phyloP scores from a whole-genome alignment of 2,797 vertebrate species.

The Benthosema pterotum region DNA sequence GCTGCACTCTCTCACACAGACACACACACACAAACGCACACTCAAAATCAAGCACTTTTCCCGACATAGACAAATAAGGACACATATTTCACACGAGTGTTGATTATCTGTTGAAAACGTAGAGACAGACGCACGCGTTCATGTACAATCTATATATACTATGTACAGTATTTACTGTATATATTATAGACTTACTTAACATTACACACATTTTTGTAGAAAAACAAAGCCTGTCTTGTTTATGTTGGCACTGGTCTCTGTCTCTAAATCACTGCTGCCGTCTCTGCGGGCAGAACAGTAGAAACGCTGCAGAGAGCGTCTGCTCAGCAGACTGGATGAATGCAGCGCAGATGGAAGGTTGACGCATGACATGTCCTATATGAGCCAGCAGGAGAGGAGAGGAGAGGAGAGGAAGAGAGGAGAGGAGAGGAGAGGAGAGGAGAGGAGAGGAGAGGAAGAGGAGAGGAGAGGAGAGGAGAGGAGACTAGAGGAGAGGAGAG shows the following conservation, averaged over 20 bases:
- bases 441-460: background rate
- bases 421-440: background rate
- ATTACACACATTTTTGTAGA: no score
- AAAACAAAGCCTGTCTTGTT: constrained; percentile 2
- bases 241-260: background rate
- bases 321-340: constrained; percentile 14
- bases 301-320: background rate
- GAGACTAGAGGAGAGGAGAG: constrained; percentile 4
- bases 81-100: no score
- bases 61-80: no score
- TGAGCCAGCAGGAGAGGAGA: constrained; percentile 3
- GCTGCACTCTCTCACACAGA: background rate
- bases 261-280: background rate
- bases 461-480: background rate
- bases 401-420: constrained; percentile 4
- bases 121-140: no score
- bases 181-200: no score
- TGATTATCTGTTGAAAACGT: no score
- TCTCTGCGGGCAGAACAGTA: background rate
- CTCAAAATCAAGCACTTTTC: no score
- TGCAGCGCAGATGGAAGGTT: background rate
- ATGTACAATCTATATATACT: no score
- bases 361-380: constrained; percentile 16
- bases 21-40: background rate
- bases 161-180: no score